Conservation (phyloP, 1,140 invertebrate species). For the Archegozetes longisetosus region DNA sequence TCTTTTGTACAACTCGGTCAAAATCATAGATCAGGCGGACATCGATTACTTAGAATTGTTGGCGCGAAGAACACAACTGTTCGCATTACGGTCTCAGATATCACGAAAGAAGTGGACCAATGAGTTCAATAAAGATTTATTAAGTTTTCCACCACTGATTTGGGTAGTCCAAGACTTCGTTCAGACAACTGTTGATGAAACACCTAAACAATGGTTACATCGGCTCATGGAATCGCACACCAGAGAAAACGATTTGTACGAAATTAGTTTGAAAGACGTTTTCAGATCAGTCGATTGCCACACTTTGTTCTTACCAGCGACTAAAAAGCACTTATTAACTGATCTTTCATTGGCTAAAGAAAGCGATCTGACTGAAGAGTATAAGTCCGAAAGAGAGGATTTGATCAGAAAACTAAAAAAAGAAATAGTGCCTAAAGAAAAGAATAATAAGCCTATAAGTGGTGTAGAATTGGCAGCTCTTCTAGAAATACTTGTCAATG, state of each 20-base stretch:
- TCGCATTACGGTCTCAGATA: conserved; percentile 22
- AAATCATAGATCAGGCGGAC: conserved; percentile 22
- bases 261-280: conserved; percentile 21
- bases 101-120: conserved; percentile 19
- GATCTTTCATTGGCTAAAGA: conserved; percentile 20
- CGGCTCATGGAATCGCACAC: conserved; percentile 18
- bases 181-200: conserved; percentile 15
- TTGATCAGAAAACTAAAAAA: conserved; percentile 17
- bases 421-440: conserved; percentile 19
- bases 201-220: conserved; percentile 19
- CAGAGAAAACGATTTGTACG: conserved; percentile 20
- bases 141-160: conserved; percentile 21
- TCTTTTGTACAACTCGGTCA: conserved; percentile 22
- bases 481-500: conserved; percentile 19
- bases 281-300: conserved; percentile 22
- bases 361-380: conserved; percentile 20
- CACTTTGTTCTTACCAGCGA: conserved; percentile 21
- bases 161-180: conserved; percentile 24
- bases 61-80: conserved; percentile 22
- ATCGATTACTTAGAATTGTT: conserved; percentile 23
- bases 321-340: conserved; percentile 14
- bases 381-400: conserved; percentile 18
- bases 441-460: conserved; percentile 17
- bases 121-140: conserved; percentile 19
- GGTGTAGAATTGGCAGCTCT: conserved; percentile 19